Base-by-base conservation (phyloP, 2,113 vertebrate species). In the Fulmarus glacialis region DNA sequence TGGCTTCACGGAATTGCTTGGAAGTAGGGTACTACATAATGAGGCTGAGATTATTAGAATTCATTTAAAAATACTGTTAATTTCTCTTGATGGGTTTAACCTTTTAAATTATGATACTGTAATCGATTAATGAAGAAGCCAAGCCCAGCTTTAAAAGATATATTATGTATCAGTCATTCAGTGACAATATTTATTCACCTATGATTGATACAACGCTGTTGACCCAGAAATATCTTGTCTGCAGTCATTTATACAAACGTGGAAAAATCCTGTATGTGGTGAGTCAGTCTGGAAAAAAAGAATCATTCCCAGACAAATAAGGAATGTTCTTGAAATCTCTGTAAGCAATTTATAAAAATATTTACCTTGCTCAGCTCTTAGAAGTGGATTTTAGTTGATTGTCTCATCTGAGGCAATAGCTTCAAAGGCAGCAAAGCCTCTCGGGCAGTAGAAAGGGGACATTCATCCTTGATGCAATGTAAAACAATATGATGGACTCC, bases 301-400 rank as follows among this genome's bases (percentile, higher is more conserved):
- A 83, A 11, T 75, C 19, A 34, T 89, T 68, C 55, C 9, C 32
- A 84, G 47, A 71, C 52, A 91, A 96, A 66, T 34, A 89, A 68
- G 8, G 53, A 55, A 92, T 87, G 1, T 60, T 77, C 20, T 59
- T 87, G 59, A 80, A 58, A 80, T 86, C 34, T 75, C 63, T 59
- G 20, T 85, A 83, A 94, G 43, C 6, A 56, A 23, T 86, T 94
- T 95, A 36, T 88, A 95, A 82, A 97, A 93, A 79, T 90, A 92
- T 96, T 97, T 95, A 90, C 15, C 5, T 79, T 78, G 29, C 34
- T 86, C 12, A 18, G 40, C 60, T 34, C 16, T 20, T 52, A 64
- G 81, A 92, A 89, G 13, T 77, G 47, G 40, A 82, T 93, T 95
- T 93, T 53, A 81, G 21, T 83, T 95, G 74, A 42, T 77, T 74